phyloP scores from a whole-genome alignment of 2,797 vertebrate genomes.

The Morus bassanus region DNA sequence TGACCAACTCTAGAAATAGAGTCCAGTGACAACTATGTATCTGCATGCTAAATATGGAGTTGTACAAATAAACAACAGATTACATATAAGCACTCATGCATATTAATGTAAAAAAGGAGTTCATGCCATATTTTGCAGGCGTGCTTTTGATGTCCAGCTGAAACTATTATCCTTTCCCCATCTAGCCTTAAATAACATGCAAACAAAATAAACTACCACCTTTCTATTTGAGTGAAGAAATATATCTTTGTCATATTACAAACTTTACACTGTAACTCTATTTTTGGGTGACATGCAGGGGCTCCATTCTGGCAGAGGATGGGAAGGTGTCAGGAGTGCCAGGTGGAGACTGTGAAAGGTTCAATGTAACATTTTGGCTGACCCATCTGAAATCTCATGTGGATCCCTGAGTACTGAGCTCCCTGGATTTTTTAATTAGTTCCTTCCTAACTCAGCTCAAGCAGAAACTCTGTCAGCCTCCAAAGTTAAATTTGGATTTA shows the following conservation, averaged over 20 bases:
- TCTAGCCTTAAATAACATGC: neutral
- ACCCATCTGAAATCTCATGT: neutral
- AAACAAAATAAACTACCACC: neutral
- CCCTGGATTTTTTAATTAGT: neutral
- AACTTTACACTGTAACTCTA: neutral
- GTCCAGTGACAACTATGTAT: neutral
- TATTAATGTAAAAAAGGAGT: neutral
- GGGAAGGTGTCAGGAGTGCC: neutral
- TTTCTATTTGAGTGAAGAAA: neutral
- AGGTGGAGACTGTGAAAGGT: neutral
- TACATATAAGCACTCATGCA: neutral
- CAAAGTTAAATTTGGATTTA: neutral
- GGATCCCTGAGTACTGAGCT: neutral
- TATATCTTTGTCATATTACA: neutral
- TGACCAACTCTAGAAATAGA: neutral
- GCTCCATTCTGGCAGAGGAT: neutral
- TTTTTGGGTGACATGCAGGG: neutral
- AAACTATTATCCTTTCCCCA: neutral
- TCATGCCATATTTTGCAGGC: neutral
- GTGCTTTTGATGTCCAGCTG: neutral
- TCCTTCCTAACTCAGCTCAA: neutral
- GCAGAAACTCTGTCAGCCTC: neutral
- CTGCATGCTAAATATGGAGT: constrained; percentile 3
- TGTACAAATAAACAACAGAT: constrained; percentile 14
- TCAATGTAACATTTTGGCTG: neutral